Evolutionary conservation across 2,113 vertebrate species (phyloP).

Genomic region (Grus americana): DNA sequence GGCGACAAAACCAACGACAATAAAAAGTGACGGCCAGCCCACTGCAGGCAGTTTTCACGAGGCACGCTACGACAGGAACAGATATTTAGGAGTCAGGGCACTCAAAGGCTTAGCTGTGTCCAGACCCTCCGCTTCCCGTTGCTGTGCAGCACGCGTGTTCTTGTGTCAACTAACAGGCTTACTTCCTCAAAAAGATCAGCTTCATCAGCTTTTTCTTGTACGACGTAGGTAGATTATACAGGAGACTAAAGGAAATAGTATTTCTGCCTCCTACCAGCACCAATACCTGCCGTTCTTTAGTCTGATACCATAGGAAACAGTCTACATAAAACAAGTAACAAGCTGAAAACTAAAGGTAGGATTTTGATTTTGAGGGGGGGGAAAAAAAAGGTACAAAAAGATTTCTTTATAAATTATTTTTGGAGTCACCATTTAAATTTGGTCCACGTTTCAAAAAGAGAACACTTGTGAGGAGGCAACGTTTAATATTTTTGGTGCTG

Average conservation of each 20-base stretch:
- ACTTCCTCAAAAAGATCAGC: background rate
- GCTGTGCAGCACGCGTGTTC: background rate
- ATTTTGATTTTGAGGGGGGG: background rate
- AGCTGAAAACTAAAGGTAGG: background rate
- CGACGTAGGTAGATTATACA: background rate
- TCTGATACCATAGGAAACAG: background rate
- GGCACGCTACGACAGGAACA: background rate
- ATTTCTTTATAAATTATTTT: background rate
- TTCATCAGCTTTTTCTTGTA: background rate
- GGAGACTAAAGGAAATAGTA: background rate
- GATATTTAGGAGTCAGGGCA: background rate
- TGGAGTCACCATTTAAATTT: background rate
- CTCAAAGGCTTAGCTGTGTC: background rate
- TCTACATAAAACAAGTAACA: background rate
- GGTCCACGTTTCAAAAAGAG: background rate
- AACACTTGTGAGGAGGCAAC: background rate
- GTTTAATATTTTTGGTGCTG: background rate
- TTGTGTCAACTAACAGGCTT: background rate
- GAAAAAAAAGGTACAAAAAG: background rate
- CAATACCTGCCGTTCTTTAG: background rate
- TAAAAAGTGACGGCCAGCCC: background rate
- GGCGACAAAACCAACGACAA: background rate
- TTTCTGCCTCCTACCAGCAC: background rate
- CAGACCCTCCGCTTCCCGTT: background rate
- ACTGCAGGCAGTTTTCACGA: background rate